These are phyloP conservation scores for Ptilorrhoa leucosticta DNA, from an alignment of 2,113 vertebrate genomes.

Conservation along the genomic window DNA sequence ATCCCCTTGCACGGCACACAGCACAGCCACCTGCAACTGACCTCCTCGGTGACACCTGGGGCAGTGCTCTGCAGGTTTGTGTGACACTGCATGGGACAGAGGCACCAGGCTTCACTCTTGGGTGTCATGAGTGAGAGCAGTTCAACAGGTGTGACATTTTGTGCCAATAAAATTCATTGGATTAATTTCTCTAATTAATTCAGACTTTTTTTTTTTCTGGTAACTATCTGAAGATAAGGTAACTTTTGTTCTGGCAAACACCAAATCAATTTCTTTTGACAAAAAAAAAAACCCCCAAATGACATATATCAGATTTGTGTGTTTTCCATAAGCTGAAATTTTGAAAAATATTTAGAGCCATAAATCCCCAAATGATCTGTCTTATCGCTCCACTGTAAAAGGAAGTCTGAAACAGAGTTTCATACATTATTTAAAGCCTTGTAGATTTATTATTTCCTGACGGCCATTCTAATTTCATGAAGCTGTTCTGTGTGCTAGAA, in stretches of 20 bases:
- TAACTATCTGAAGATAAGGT: neutral
- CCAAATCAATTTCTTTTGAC: neutral
- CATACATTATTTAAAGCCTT: conserved; percentile 32
- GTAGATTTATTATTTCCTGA: conserved; percentile 21
- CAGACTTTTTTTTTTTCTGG: neutral
- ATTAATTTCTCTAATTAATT: neutral
- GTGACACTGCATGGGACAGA: rapidly evolving
- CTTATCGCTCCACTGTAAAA: neutral
- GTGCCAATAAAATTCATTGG: neutral
- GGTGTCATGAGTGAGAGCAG: neutral
- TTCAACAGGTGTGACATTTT: neutral
- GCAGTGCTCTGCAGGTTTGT: rapidly evolving
- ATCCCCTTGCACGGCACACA: neutral
- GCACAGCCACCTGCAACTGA: neutral
- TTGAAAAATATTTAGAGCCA: neutral
- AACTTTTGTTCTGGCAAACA: neutral
- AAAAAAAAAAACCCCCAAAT: rapidly evolving
- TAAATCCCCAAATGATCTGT: neutral
- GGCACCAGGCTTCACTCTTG: neutral
- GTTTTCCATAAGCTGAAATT: neutral
- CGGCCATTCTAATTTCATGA: neutral
- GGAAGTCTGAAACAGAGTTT: neutral
- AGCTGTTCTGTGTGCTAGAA: neutral
- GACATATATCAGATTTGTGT: neutral
- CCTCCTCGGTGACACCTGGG: neutral